These are phyloP conservation scores for Cerastis rubricosa DNA, from an alignment of 2,888 invertebrate species.

Conservation along the genomic window DNA sequence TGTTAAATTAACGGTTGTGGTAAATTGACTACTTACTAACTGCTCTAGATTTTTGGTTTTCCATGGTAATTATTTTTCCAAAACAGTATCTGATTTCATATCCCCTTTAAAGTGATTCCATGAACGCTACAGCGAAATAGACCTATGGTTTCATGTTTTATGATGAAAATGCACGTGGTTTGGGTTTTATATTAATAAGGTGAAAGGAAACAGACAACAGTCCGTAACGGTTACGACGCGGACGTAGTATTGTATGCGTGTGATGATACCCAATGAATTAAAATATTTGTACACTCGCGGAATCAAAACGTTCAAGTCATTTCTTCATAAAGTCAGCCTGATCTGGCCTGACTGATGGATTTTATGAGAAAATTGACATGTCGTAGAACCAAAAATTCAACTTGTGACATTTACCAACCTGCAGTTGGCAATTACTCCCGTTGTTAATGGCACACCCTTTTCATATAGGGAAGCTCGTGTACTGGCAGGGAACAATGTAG, in stretches of 20 bases:
- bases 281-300: neutral
- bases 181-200: conserved; percentile 15
- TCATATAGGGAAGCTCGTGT: neutral
- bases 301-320: neutral
- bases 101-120: neutral
- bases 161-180: conserved; percentile 43
- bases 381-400: neutral
- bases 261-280: neutral
- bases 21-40: conserved; percentile 60
- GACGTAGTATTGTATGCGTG: neutral
- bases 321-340: neutral
- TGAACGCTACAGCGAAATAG: neutral
- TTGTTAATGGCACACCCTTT: neutral
- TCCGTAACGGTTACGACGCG: neutral
- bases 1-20: conserved; percentile 48
- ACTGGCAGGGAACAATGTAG: neutral
- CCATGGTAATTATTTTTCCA: neutral
- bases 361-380: neutral
- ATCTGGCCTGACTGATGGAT: neutral
- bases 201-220: neutral
- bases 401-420: neutral
- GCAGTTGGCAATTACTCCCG: neutral
- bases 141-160: neutral
- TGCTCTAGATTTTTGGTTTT: conserved; percentile 11
- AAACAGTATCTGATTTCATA: neutral